Base-by-base conservation (phyloP, 2,113 vertebrate genomes). In the Grammomys surdaster region DNA sequence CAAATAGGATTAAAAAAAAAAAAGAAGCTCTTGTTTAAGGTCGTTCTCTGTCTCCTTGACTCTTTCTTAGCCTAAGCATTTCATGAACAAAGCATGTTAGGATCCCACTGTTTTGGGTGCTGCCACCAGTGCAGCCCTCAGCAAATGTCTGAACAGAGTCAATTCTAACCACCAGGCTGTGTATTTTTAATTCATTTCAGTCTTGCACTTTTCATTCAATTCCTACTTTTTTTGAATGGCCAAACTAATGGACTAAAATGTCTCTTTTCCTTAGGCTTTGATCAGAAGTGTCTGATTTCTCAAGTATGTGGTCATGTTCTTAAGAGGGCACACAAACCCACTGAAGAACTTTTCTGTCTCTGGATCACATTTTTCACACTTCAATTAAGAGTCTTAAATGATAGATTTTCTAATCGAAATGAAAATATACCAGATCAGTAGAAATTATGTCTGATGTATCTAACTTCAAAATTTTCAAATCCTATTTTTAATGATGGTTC, bases 401-500 rank as follows among this genome's bases (percentile, higher is more conserved):
- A 91, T 97, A 91, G 88, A 77, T 96, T 96, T 96, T 96, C 95
- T 86, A 97, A 89, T 97, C 95, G 96, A 93, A 65, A 58, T 94
- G 70, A 93, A 96, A 88, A 97, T 93, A 93, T 11, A 70, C n/a
- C 17, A 91, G 91, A 95, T 95, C 91, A 93, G 36, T 93, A 94
- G 54, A 96, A 96, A 96, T 88, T 40, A 78, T 65, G n/a, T 93
- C 96, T 97, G 93, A 91, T 95, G 31, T 69, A 33, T 33, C 12
- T 33, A 67, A 67, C 65, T 31, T 67, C 24, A 67, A 67, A 67
- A 1, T 31, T 67, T 31, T 67, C 65, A 67, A 31, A 13, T 31
- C 28, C 65, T 65, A 67, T 67, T 67, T 67, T 5, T 67, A 69
- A 69, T 14, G 31, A 69, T 69, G 67, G 12, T 69, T 33, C 28